Evolutionary conservation across 2,113 vertebrate species (phyloP), one percentile per base, ranked within the genome.

Genomic region (Albula glossodonta): DNA sequence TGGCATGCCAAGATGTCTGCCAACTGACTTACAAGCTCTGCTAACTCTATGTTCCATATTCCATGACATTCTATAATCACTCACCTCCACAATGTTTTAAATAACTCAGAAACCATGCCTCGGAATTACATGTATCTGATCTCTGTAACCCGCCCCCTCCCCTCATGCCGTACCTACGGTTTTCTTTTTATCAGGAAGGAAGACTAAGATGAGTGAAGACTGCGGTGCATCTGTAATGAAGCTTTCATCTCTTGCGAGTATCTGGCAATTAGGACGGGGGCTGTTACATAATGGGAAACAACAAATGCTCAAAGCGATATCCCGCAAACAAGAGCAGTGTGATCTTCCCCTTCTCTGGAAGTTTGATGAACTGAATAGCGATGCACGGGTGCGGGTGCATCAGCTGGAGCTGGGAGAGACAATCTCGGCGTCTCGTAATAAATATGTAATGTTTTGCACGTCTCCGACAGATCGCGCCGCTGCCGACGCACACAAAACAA

Each of bases 221-320:
- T 74, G 53, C 41, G 4, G 52, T 66, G 48, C 25, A 84, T 88
- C 84, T 63, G 11, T 60, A 88, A 78, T 83, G 74, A 90, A 80
- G 83, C 87, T 86, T 88, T 91, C 83, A 86, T 90, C 89, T 82
- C 57, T 13, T 53, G 80, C 41, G 22, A 86, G 81, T 17, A 17
- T 84, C 87, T 74, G 83, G 84, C 88, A 88, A 87, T 89, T 91
- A 90, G 83, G 83, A 87, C 70, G 60, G 50, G 79, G 52, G 48
- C 83, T 9, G 86, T 87, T 89, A 86, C 51, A 70, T 85, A 88
- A 90, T 56, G 48, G 70, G 60, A 80, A 85, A 88, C 84, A 86
- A 81, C 84, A 89, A 87, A 87, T 51, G 77, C 88, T 90, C 82
- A 83, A 83, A 86, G 60, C 57, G 80, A 53, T 87, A 78, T 85